phyloP scores from a whole-genome alignment of 1,140 invertebrate genomes.

The Asbolus verrucosus region DNA sequence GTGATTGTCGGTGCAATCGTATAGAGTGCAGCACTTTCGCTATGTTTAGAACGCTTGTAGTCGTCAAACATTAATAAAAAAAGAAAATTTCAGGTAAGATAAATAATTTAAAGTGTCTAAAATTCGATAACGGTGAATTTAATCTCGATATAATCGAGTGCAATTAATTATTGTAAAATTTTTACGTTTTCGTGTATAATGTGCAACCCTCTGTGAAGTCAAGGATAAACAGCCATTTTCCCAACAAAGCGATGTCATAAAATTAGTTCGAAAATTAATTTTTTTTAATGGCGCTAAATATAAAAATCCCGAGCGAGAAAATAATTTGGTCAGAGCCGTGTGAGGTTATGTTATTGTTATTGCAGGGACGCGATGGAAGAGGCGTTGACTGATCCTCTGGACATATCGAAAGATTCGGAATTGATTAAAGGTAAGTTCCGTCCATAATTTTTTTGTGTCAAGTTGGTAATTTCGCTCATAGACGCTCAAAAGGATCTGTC shows the following conservation, averaged over 20 bases:
- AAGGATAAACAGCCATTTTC: conserved; percentile 57
- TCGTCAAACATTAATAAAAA: conserved; percentile 51
- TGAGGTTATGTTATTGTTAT: conserved; percentile 37
- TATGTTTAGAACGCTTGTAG: conserved; percentile 56
- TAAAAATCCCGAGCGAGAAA: conserved; percentile 40
- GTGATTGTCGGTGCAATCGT: not conserved
- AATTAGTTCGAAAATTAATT: conserved; percentile 49
- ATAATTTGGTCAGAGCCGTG: not conserved
- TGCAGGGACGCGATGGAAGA: conserved; percentile 43
- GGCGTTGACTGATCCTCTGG: conserved; percentile 44
- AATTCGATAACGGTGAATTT: conserved; percentile 1
- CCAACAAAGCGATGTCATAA: conserved; percentile 50
- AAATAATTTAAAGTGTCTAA: conserved; percentile 14
- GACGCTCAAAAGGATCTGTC: conserved; percentile 81
- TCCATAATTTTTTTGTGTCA: conserved; percentile 43
- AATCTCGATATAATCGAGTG: not conserved
- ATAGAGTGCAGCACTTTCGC: conserved; percentile 55
- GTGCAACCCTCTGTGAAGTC: conserved; percentile 50
- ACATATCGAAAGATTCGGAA: conserved; percentile 53
- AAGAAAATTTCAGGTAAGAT: conserved; percentile 43
- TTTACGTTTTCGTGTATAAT: conserved; percentile 47
- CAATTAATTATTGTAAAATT: conserved; percentile 27
- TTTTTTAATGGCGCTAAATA: conserved; percentile 55
- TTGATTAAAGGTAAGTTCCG: conserved; percentile 56
- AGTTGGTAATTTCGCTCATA: conserved; percentile 62